Evolutionary conservation across 2,113 vertebrate species (phyloP).

Genomic region (Platichthys stellatus): DNA sequence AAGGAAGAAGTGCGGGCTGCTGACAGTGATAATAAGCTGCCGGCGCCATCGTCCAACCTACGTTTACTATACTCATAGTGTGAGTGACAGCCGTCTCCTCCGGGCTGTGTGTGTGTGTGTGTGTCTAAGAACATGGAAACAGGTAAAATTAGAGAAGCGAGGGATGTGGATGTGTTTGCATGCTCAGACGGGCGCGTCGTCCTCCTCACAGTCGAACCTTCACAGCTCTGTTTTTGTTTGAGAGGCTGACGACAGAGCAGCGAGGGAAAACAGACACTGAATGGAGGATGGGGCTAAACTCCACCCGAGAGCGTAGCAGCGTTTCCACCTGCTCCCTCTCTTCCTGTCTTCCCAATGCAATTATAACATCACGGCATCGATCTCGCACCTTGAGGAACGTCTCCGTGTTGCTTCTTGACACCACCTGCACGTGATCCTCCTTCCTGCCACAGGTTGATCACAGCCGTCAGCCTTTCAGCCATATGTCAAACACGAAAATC

Average conservation of each 20-base stretch:
- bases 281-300: not conserved
- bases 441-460: conserved; percentile 27
- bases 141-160: conserved; percentile 5
- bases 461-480: not conserved
- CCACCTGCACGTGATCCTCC: not conserved
- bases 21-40: conserved; percentile 46
- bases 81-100: conserved; percentile 70
- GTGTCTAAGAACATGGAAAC: conserved; percentile 29
- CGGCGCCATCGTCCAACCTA: conserved; percentile 11
- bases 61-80: conserved; percentile 54
- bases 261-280: conserved; percentile 24
- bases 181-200: conserved; percentile 47
- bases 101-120: conserved; percentile 5
- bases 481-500: conserved; percentile 24
- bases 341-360: conserved; percentile 11
- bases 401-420: not conserved
- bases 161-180: conserved; percentile 39
- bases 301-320: conserved; percentile 8
- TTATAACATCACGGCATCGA: conserved; percentile 6
- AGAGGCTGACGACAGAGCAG: not conserved
- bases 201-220: conserved; percentile 11
- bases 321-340: conserved; percentile 45
- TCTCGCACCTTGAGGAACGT: conserved; percentile 19
- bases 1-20: conserved; percentile 39
- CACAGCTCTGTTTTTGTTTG: conserved; percentile 16